Conservation (phyloP, 1,140 invertebrate genomes). For the Cryptotermes secundus region DNA sequence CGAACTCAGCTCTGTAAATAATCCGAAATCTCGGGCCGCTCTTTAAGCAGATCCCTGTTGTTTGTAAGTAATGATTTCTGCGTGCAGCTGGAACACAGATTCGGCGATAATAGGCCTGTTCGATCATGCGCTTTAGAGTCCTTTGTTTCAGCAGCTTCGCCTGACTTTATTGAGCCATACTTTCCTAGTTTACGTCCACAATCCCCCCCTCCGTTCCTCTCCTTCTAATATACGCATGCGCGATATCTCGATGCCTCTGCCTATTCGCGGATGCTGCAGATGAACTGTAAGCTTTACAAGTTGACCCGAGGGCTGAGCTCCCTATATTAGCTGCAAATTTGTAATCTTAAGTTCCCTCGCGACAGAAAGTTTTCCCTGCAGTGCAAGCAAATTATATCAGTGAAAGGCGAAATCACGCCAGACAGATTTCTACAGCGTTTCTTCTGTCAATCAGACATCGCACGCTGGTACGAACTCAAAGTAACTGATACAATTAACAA, state of each 20-base stretch:
- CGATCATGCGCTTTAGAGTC: neutral
- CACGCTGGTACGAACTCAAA: too few species aligned
- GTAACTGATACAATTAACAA: too few species aligned
- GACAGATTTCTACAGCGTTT: too few species aligned
- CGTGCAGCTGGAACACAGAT: neutral
- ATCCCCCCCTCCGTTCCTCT: neutral
- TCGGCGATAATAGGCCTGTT: neutral
- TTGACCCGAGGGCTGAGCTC: neutral
- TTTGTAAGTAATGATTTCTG: neutral
- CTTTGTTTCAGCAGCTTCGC: neutral
- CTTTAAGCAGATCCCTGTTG: neutral
- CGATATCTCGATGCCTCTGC: conserved; percentile 15
- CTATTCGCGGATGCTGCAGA: conserved; percentile 24
- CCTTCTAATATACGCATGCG: conserved; percentile 22
- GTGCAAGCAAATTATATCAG: too few species aligned
- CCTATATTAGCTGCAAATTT: neutral
- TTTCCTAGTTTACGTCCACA: neutral
- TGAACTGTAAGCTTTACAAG: neutral
- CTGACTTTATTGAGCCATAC: neutral
- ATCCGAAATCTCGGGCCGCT: too few species aligned
- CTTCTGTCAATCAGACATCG: too few species aligned
- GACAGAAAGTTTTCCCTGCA: neutral
- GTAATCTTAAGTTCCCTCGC: neutral
- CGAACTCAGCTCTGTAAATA: too few species aligned
- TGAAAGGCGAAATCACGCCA: too few species aligned